These are phyloP conservation scores for Neosalanx taihuensis DNA, from an alignment of 2,797 vertebrate species.

Conservation along the genomic window DNA sequence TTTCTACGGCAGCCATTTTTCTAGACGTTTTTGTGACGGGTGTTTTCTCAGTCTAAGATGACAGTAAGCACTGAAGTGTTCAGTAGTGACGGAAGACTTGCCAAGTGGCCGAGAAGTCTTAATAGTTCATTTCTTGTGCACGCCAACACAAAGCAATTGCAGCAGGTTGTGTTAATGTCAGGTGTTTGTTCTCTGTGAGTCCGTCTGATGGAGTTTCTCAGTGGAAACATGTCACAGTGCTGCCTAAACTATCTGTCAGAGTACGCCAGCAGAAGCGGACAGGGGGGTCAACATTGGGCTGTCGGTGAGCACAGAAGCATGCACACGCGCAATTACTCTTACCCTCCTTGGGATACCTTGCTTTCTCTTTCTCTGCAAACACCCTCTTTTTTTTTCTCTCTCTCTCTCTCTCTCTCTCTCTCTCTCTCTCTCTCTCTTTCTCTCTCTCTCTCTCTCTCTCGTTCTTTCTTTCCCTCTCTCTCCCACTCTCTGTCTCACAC, in stretches of 20 bases:
- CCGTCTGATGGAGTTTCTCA: background rate
- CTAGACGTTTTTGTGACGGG: too few relatives aligned
- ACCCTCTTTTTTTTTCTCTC: background rate
- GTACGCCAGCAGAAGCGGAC: background rate
- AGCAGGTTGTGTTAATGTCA: background rate
- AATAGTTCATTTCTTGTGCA: too few relatives aligned
- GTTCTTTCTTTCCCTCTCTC: background rate
- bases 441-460: background rate
- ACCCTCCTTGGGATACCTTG: too few relatives aligned
- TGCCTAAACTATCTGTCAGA: conserved; percentile 1
- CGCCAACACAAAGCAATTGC: too few relatives aligned
- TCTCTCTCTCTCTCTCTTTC: background rate
- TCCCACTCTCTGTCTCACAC: conserved; percentile 1
- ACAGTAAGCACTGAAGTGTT: too few relatives aligned
- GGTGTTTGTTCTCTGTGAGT: background rate
- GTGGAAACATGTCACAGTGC: background rate
- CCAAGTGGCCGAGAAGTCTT: too few relatives aligned
- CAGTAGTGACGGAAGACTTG: too few relatives aligned
- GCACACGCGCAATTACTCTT: background rate
- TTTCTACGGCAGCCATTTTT: too few relatives aligned
- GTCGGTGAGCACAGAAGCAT: background rate
- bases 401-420: background rate
- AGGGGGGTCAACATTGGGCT: background rate
- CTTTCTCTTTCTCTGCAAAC: too few relatives aligned
- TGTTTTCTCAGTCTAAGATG: too few relatives aligned